These are phyloP conservation scores for Platycheirus rosarum DNA, from an alignment of 2,888 invertebrate species.

Conservation along the genomic window DNA sequence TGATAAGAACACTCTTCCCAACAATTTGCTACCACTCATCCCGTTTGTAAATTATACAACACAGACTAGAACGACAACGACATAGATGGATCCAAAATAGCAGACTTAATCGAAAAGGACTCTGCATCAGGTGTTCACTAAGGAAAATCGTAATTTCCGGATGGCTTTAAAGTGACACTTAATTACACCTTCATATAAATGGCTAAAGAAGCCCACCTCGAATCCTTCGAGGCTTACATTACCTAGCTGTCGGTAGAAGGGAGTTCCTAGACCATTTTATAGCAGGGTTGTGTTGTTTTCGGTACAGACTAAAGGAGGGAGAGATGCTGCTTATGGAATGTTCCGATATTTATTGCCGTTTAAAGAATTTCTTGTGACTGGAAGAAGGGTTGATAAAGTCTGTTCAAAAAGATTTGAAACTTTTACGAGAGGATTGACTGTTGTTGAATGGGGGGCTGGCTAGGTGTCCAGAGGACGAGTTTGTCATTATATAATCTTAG, in stretches of 20 bases:
- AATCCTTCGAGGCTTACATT: neutral
- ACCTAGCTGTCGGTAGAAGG: conserved; percentile 28
- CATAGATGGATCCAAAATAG: conserved; percentile 60
- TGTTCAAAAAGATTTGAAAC: conserved; percentile 32
- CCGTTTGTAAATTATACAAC: conserved; percentile 21
- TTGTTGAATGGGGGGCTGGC: neutral
- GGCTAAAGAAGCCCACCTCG: conserved; percentile 50
- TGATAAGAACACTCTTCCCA: neutral
- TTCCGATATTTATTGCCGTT: conserved; percentile 63
- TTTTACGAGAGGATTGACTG: neutral
- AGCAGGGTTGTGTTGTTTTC: conserved; percentile 30
- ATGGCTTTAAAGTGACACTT: conserved; percentile 76
- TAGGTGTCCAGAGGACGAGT: too few species aligned
- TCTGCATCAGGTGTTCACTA: conserved; percentile 75
- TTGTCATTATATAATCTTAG: neutral
- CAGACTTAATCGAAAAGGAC: conserved; percentile 73
- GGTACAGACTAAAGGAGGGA: neutral
- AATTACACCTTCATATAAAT: conserved; percentile 76
- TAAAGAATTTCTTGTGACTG: conserved; percentile 34
- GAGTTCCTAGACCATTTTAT: neutral
- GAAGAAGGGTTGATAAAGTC: neutral
- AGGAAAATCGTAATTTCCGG: conserved; percentile 76
- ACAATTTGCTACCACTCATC: too few species aligned
- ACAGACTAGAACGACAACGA: conserved; percentile 20
- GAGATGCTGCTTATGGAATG: conserved; percentile 39